Percentiles rank a stretch among this genome's conserved stretches.
Conservation (phyloP, 2,888 invertebrate species). For the Hipparchia semele region DNA sequence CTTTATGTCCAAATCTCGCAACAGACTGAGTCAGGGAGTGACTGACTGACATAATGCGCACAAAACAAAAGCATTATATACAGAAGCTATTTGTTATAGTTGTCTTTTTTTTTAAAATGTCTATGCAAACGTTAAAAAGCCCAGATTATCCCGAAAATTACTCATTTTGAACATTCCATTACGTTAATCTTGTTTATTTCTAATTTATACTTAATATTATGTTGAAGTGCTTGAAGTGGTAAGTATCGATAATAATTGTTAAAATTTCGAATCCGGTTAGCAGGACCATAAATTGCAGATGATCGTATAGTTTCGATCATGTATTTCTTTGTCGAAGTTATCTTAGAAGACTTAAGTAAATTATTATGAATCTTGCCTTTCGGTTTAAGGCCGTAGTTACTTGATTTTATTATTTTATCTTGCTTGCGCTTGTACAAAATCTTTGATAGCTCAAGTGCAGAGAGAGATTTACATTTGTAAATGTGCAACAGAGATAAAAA, state of each 20-base stretch:
- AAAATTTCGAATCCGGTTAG: not conserved
- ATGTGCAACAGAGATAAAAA: not conserved
- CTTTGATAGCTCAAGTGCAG: not conserved
- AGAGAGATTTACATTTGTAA: not conserved
- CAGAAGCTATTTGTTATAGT: not conserved
- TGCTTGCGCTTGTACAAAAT: not conserved
- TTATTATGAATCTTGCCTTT: not conserved
- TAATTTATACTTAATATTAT: not conserved
- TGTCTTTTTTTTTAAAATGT: not conserved
- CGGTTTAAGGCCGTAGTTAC: not conserved
- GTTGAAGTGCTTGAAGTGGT: not conserved
- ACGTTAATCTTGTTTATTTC: not conserved
- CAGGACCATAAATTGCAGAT: not conserved
- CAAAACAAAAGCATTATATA: not conserved
- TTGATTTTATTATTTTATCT: not conserved
- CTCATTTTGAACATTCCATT: slow-evolving; percentile 1
- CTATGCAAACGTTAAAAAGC: not conserved
- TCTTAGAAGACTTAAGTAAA: not conserved
- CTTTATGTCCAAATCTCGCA: too few species aligned
- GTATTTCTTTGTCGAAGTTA: not conserved
- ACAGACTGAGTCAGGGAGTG: too few species aligned
- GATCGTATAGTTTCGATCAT: not conserved
- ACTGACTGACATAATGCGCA: slow-evolving; percentile 3
- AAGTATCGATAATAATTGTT: not conserved
- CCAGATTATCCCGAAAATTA: not conserved